Percentiles rank a stretch among this genome's conserved stretches.
Conservation (phyloP, 2,888 invertebrate genomes). For the Heliconius cydno region DNA sequence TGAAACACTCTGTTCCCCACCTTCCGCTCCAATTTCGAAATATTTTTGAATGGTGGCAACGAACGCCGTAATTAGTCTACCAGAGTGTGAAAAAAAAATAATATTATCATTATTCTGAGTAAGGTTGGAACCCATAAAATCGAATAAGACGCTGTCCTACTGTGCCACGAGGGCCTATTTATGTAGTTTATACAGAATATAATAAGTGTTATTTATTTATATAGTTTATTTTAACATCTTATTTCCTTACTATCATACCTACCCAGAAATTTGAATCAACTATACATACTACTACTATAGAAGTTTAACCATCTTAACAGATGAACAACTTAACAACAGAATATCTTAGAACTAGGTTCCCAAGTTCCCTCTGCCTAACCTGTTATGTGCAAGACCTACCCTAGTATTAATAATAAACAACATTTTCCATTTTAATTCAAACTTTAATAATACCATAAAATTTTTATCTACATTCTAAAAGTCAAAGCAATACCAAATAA, state of each 20-base stretch:
- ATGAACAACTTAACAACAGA: no score
- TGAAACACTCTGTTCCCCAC: no score
- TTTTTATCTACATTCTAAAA: neutral
- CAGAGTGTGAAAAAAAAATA: neutral
- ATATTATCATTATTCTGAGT: no score
- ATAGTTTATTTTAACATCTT: no score
- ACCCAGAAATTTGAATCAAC: no score
- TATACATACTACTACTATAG: no score
- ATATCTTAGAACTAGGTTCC: no score
- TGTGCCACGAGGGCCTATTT: neutral
- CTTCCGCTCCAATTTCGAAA: neutral
- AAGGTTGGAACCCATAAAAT: no score
- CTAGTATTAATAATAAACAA: neutral
- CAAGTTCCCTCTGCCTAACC: neutral
- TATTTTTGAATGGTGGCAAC: neutral
- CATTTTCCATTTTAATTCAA: neutral
- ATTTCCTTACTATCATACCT: no score
- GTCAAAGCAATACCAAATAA: constrained; percentile 28
- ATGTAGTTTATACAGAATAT: no score
- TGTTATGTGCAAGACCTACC: neutral
- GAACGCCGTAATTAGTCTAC: neutral
- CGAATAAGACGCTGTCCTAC: neutral
- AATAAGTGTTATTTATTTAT: no score
- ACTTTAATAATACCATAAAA: constrained; percentile 15
- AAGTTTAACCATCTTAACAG: no score